Percentiles rank a stretch among this genome's conserved stretches.
These are phyloP conservation scores for Poeciliopsis retropinna DNA, from an alignment of 2,113 vertebrate genomes.

Conservation along the genomic window DNA sequence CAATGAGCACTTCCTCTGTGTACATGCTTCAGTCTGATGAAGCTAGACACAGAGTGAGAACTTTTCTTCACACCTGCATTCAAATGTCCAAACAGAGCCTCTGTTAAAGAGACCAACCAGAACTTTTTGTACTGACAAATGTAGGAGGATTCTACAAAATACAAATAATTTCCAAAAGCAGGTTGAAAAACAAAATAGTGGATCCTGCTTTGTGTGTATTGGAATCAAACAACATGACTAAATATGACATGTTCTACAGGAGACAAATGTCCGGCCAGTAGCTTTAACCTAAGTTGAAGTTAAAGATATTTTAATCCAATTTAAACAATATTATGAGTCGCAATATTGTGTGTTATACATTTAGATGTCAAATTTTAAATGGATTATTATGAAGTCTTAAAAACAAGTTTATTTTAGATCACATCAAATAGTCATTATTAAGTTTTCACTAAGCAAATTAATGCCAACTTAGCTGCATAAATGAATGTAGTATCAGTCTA, in stretches of 20 bases:
- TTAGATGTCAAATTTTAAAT: neutral
- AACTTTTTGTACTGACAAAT: no score
- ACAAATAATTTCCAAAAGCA: no score
- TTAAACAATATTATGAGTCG: no score
- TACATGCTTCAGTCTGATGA: constrained; percentile 19
- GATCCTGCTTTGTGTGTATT: neutral
- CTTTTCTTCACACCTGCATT: neutral
- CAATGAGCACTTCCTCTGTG: constrained; percentile 64
- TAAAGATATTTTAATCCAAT: neutral
- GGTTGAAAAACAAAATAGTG: no score
- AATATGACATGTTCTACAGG: no score
- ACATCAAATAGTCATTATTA: no score
- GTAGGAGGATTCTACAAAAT: no score
- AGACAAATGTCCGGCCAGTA: neutral
- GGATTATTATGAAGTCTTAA: neutral
- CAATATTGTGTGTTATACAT: neutral
- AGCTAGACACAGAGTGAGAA: neutral
- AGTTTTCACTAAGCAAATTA: neutral
- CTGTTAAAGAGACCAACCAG: neutral
- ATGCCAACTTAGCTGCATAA: no score
- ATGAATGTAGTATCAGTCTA: neutral
- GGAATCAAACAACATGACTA: no score
- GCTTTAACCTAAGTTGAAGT: neutral
- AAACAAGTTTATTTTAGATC: neutral
- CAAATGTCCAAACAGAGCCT: neutral